Evolutionary conservation across 1,140 invertebrate species (phyloP), one percentile per base, ranked within the genome.

Genomic region (Drosophila cardini): DNA sequence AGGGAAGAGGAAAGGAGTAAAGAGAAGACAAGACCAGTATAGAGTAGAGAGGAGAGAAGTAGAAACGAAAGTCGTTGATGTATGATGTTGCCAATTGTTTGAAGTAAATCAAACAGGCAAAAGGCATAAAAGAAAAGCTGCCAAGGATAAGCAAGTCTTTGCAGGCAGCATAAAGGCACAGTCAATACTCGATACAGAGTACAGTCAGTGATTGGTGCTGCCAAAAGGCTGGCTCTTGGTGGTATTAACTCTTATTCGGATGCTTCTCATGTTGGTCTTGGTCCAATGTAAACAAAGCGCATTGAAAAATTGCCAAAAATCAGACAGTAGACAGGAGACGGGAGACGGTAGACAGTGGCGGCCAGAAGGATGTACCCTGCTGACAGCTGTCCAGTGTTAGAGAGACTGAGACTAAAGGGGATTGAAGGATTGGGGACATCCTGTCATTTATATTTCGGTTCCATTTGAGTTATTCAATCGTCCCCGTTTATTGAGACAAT

Each of bases 51-150:
- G 21, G 58, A 68, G 70, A 71, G 13, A 7, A 30, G 48, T 9
- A 26, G 57, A 5, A 60, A 58, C 70, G 70, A 82, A 70, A 73
- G 80, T 86, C 84, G 84, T 89, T 87, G 84, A 87, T 87, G 84
- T 87, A 87, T 87, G 84, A 89, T 87, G 84, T 87, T 87, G 84
- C 84, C 84, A 87, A 87, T 87, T 87, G 84, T 87, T 89, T 89
- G 84, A 87, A 87, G 80, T 87, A 87, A 87, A 87, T 87, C 84
- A 89, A 87, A 89, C 77, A 76, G 76, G 38, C 11, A 11, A 46
- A 46, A 18, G 46, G 58, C 55, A 56, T 7, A 34, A 36, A 40
- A 48, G 4, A 43, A 38, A 45, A 46, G 75, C 55, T 65, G 26
- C 15, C 69, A 52, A 5, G 84, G 57, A 64, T 67, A 79, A 89